These are phyloP conservation scores for Saccopteryx leptura DNA, from an alignment of 2,113 vertebrate species.

Conservation along the genomic window DNA sequence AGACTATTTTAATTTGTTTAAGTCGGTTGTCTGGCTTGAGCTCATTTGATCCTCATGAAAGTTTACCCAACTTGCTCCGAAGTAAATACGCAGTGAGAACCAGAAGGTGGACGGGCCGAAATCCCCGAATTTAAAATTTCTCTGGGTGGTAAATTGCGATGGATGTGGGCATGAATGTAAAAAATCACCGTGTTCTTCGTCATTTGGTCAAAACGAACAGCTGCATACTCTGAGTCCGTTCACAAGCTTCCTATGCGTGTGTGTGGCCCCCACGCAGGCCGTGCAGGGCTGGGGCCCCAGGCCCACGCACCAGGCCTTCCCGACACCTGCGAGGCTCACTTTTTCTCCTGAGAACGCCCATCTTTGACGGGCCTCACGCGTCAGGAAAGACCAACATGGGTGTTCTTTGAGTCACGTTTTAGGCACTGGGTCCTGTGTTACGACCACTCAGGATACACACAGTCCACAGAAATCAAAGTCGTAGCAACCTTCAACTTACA, in stretches of 20 bases:
- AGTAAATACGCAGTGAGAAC: background rate
- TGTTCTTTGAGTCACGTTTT: background rate
- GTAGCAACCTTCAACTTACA: background rate
- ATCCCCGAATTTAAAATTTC: background rate
- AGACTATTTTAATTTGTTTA: no score
- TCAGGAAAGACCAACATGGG: background rate
- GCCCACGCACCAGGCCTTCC: background rate
- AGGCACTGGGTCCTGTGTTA: background rate
- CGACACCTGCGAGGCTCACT: rapidly evolving
- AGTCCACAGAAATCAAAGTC: slow-evolving; percentile 28
- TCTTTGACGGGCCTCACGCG: background rate
- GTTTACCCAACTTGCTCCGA: background rate
- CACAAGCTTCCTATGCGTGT: background rate
- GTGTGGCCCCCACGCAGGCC: background rate
- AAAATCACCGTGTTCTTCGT: background rate
- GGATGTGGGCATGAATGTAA: background rate
- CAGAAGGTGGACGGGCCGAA: background rate
- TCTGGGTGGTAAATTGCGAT: background rate
- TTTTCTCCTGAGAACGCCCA: background rate
- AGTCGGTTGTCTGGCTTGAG: no score
- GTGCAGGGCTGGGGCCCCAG: no score
- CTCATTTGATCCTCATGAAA: no score
- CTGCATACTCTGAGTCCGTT: background rate
- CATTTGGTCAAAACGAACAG: background rate
- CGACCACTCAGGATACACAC: background rate